Base-by-base conservation (phyloP, 2,888 invertebrate species). In the Heliconius ethilla region DNA sequence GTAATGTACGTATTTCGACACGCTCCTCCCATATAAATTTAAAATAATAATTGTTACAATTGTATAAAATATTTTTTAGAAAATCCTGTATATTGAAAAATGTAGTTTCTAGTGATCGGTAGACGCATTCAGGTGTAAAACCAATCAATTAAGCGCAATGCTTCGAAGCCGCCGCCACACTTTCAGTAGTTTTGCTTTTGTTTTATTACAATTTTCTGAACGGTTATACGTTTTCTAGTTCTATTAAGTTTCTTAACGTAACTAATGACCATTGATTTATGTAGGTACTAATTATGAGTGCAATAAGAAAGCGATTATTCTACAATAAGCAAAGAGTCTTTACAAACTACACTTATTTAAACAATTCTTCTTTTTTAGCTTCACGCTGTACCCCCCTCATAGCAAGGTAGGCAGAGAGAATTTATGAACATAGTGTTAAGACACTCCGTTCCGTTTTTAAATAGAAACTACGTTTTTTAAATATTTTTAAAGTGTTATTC, bases 61-160 rank as follows among this genome's bases (percentile, higher is more conserved):
- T 40, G 40, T 40, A 40, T 40, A 40, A 55, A 55, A 10, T n/a
- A n/a, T 1, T 55, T 55, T n/a, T 59, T 59, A 22, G 59, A 59
- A n/a, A 59, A 59, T 10, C 11, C 70, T 63, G 6, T 63, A 63
- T 11, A 77, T 45, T 75, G 76, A 80, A 78, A 75, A 78, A 80
- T 83, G 80, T 83, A 79, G 82, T 81, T 75, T 83, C 84, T 85
- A 84, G 81, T 85, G 85, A 82, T 83, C 80, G 85, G 82, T 83
- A 80, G 72, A 82, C 59, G 77, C 84, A 84, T 75, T 83, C 83
- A 84, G 84, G 84, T 86, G 89, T 87, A 85, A 88, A 87, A 84
- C 85, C 84, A 86, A 89, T 89, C 88, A 87, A 87, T 89, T 87
- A 87, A 83, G 63, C 82, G 79, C 80, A 79, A 80, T 33, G 80